Evolutionary conservation across 2,797 vertebrate species (phyloP).

Genomic region (Neosalanx taihuensis): DNA sequence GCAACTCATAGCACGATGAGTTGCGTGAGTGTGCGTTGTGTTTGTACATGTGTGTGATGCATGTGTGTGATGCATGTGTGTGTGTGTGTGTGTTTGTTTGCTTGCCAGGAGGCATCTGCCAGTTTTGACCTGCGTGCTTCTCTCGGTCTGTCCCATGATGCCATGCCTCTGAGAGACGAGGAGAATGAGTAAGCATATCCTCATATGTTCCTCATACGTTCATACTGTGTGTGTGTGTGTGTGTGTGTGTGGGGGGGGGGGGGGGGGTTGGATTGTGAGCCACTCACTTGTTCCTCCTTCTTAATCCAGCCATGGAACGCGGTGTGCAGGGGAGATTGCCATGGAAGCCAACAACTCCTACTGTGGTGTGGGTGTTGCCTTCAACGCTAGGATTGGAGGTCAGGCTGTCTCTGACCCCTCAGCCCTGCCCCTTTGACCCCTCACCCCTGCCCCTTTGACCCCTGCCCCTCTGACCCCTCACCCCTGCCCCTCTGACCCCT

Average conservation of each 20-base stretch:
- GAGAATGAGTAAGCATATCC: constrained; percentile 52
- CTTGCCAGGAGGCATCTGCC: constrained; percentile 49
- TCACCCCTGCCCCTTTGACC: constrained; percentile 32
- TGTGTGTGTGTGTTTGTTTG: background rate
- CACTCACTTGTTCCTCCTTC: background rate
- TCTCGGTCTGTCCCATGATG: constrained; percentile 62
- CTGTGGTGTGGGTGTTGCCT: constrained; percentile 65
- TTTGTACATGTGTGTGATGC: no score
- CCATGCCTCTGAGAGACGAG: constrained; percentile 57
- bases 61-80: background rate
- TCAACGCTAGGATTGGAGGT: constrained; percentile 65
- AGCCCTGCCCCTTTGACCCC: constrained; percentile 21
- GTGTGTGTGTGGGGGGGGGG: background rate
- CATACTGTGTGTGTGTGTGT: background rate
- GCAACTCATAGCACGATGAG: no score
- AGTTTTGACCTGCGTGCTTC: constrained; percentile 60
- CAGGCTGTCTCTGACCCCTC: constrained; percentile 19
- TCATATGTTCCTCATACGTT: background rate
- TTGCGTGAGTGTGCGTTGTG: background rate
- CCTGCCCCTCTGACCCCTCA: constrained; percentile 34
- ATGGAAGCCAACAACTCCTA: constrained; percentile 72
- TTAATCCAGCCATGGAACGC: constrained; percentile 61
- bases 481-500: constrained; percentile 45
- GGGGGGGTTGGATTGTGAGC: background rate
- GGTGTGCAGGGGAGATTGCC: constrained; percentile 72